Conservation (phyloP, 2,113 vertebrate genomes). For the Emydocephalus ijimae region DNA sequence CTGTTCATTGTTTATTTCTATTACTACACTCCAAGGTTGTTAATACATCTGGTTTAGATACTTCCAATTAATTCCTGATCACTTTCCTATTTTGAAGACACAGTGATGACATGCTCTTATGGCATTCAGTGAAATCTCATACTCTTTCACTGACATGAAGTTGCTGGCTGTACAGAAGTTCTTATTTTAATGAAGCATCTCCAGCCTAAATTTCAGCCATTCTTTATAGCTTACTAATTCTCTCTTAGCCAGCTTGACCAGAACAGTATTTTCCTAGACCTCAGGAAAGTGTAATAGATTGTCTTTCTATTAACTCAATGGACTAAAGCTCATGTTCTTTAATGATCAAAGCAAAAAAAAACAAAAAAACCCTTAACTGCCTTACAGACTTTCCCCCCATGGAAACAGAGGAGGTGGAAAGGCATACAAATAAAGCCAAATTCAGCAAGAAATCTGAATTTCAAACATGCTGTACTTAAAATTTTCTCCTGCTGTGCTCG, state of each 20-base stretch:
- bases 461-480: conserved; percentile 9
- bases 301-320: conserved; percentile 11
- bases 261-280: background rate
- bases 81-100: conserved; percentile 27
- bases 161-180: background rate
- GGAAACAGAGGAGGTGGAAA: background rate
- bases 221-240: background rate
- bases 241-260: background rate
- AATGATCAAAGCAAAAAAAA: conserved; percentile 10
- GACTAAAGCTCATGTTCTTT: background rate
- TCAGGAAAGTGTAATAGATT: conserved; percentile 4
- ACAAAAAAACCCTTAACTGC: background rate
- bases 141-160: background rate
- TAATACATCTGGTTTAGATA: background rate
- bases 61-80: conserved; percentile 20
- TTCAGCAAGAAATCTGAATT: background rate
- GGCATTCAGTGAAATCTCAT: background rate
- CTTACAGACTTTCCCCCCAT: background rate
- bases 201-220: background rate
- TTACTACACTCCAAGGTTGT: background rate
- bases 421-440: background rate
- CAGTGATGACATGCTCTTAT: background rate
- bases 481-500: background rate
- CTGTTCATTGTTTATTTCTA: conserved; percentile 19
- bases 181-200: background rate